Base-by-base conservation (phyloP, 2,888 invertebrate genomes). In the Latrodectus hesperus region DNA sequence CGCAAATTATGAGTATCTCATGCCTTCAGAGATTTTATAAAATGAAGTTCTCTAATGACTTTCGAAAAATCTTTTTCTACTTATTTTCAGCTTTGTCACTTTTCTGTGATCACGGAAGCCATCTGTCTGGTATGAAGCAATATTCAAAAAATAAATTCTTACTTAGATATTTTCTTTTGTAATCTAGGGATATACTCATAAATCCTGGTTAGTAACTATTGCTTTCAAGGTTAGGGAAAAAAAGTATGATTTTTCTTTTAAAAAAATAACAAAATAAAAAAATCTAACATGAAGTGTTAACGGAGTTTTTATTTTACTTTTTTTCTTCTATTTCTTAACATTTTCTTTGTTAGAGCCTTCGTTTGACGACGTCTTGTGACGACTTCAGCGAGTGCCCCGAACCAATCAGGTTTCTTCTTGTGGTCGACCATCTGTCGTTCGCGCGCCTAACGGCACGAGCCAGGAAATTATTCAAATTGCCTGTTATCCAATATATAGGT, bases 371-470 rank as follows among this genome's bases (percentile, higher is more conserved):
- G 49, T 72, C 51, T 51, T 49, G 49, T 16, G 67, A n/a, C 51
- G 67, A 12, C 75, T 73, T 51, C n/a, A n/a, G 52, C 9, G 55
- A 26, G 67, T 68, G 22, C 17, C 67, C 17, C n/a, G 16, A 17
- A 55, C 78, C 78, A 79, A 71, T 79, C 53, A 71, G 70, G 26
- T 10, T 16, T 16, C n/a, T 53, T 14, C 8, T 26, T 71, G 70
- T 49, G 70, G 55, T 70, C 17, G 70, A 49, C 78, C 78, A 79
- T 79, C 78, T 79, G 78, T 79, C 38, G 67, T 22, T 73, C 16
- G 22, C 67, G 17, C 52, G 49, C 22, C 49, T 38, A n/a, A 12
- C n/a, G 53, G 73, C 51, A 73, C 73, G 73, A 73, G 73, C 73
- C 52, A 53, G 53, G 53, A 73, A 73, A 73, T 73, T 73, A 73